Evolutionary conservation across 1,140 invertebrate species (phyloP).

Genomic region (Aphelenchoides fujianensis): DNA sequence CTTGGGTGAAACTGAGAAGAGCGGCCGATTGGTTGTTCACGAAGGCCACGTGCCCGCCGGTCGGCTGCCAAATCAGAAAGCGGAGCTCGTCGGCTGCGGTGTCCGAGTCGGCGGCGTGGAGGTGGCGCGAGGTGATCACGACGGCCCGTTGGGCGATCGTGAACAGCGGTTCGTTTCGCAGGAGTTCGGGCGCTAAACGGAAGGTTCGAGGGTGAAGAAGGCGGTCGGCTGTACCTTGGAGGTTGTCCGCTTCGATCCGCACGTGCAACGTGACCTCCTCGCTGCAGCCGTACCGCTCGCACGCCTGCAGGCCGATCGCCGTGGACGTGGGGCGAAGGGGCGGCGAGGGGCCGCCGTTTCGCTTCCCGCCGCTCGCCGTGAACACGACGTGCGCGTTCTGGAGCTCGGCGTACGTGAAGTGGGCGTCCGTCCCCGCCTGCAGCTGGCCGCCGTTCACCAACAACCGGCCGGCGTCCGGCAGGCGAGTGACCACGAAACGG

Average conservation of each 20-base stretch:
- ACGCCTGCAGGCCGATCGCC: background rate
- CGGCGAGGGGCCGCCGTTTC: background rate
- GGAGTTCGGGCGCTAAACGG: conserved; percentile 38
- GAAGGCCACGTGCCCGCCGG: conserved; percentile 44
- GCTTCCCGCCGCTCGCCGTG: background rate
- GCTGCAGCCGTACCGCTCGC: conserved; percentile 4
- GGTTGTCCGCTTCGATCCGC: conserved; percentile 22
- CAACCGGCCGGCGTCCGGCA: background rate
- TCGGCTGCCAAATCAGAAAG: conserved; percentile 51
- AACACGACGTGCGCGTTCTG: conserved; percentile 11
- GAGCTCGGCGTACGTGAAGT: conserved; percentile 1
- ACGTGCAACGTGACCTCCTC: conserved; percentile 11
- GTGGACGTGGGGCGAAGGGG: background rate
- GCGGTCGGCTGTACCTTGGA: conserved; percentile 19
- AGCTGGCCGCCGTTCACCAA: background rate
- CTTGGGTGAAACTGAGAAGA: conserved; percentile 51
- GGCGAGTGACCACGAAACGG: background rate
- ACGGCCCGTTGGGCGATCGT: background rate
- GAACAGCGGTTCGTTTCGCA: conserved; percentile 47
- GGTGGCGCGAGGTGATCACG: conserved; percentile 21
- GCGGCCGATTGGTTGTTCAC: conserved; percentile 19
- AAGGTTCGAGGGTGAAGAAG: conserved; percentile 29
- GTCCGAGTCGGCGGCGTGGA: conserved; percentile 38
- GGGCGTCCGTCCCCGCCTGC: background rate
- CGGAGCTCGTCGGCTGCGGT: conserved; percentile 39